A percentile compares a stretch with the other conserved stretches of the same genome.
phyloP scores from a whole-genome alignment of 2,113 vertebrate species.

The Pseudolaguvia tuberculata region DNA sequence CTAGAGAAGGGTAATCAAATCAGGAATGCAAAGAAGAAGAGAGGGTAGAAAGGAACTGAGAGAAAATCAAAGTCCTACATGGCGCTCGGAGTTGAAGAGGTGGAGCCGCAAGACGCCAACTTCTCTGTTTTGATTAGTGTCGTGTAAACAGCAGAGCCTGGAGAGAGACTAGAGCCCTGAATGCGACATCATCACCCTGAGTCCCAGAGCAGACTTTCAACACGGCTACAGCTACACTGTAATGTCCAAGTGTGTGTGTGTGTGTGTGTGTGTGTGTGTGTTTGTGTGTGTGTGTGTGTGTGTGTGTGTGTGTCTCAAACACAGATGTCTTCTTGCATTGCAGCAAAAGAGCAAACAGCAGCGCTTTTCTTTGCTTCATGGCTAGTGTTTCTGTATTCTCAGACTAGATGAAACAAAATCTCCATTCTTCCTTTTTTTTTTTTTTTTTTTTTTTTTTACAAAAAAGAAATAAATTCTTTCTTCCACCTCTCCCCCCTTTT shows the following conservation, averaged over 20 bases:
- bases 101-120: background rate
- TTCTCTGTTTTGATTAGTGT: conserved; percentile 44
- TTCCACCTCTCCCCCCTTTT: background rate
- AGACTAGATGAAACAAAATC: conserved; percentile 17
- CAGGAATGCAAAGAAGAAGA: conserved; percentile 26
- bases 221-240: too few relatives aligned
- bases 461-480: conserved; percentile 10
- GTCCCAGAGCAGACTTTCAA: conserved; percentile 18
- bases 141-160: conserved; percentile 42
- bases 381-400: conserved; percentile 15
- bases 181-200: background rate
- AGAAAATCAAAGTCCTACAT: conserved; percentile 36
- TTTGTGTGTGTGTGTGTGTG: conserved; percentile 12
- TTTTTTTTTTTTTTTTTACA: too few relatives aligned
- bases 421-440: conserved; percentile 3
- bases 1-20: conserved; percentile 26
- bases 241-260: conserved; percentile 14
- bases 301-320: background rate
- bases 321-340: conserved; percentile 1
- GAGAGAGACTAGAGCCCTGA: conserved; percentile 21
- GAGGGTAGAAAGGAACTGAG: conserved; percentile 11
- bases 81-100: conserved; percentile 15
- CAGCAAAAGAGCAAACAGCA: conserved; percentile 19
- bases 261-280: background rate
- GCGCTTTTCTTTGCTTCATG: conserved; percentile 9